Base-by-base conservation (phyloP, 2,888 invertebrate genomes). In the Bembecia ichneumoniformis region DNA sequence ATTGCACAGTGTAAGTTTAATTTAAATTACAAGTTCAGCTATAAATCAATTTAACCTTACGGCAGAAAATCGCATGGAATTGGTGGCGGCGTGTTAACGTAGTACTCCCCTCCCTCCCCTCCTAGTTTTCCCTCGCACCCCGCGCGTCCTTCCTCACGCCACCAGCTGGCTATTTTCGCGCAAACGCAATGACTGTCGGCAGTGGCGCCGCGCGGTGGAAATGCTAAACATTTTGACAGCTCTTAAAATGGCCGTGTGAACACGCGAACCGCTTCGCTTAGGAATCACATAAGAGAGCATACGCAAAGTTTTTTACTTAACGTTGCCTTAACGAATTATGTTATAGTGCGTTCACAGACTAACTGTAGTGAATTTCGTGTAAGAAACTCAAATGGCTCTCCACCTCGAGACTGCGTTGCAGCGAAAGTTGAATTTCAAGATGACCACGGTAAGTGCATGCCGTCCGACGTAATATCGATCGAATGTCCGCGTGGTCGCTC, bases 361-460 rank as follows among this genome's bases (percentile, higher is more conserved):
- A 62, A 62, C 64, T 67, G 60, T 64, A 64, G 64, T 62, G 62
- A 58, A 60, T 66, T 65, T 63, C 66, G 66, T 68, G 64, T 54
- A 55, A 62, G 52, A 60, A 54, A 60, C 64, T 55, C 55, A 58
- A 66, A 84, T 87, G 87, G 86, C 87, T 66, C 78, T 87, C 51
- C 87, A 87, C 59, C 74, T 87, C 70, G 87, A 86, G 75, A 87
- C 87, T 53, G 77, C 84, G 73, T 72, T 84, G 82, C 87, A 87
- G 77, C 82, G 87, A 59, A 86, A 86, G 80, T 73, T 87, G 60
- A 86, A 83, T 78, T 87, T 84, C 84, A 86, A 86, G 78, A 81
- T 87, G 82, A 84, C 78, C 74, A 82, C 84, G 87, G 87, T 87
- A 72, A 86, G 87, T 87, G 84, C 82, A 84, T 58, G 69, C 71